phyloP scores from a whole-genome alignment of 92 coral and sea anemone genomes.

The Phymanthus crucifer region DNA sequence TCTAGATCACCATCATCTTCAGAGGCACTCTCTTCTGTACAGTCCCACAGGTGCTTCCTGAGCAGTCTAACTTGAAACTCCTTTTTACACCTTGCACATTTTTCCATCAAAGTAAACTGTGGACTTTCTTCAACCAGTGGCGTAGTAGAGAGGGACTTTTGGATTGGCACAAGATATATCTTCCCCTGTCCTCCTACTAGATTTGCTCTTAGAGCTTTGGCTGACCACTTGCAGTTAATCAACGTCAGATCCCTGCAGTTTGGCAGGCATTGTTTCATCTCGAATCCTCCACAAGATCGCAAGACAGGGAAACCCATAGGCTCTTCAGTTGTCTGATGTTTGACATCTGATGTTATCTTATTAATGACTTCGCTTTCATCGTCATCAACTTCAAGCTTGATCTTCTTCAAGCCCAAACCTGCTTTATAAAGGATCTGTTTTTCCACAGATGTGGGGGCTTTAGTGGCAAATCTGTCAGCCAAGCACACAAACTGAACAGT shows the following conservation, averaged over 20 bases:
- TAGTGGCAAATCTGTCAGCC: constrained; percentile 48
- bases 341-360: constrained; percentile 48
- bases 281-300: constrained; percentile 50
- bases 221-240: constrained; percentile 47
- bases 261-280: constrained; percentile 45
- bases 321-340: constrained; percentile 18
- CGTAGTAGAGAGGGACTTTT: no score
- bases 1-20: background rate
- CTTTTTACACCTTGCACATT: constrained; percentile 38
- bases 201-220: constrained; percentile 46
- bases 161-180: no score
- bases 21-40: constrained; percentile 15
- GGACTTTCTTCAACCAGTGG: constrained; percentile 14
- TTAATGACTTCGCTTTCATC: constrained; percentile 49
- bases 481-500: constrained; percentile 57
- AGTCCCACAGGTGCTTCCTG: constrained; percentile 54
- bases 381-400: constrained; percentile 54
- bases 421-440: constrained; percentile 55
- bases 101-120: constrained; percentile 43
- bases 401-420: constrained; percentile 61
- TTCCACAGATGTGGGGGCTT: constrained; percentile 44
- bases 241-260: constrained; percentile 49
- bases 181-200: no score
- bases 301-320: constrained; percentile 53
- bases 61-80: constrained; percentile 47